These are phyloP conservation scores for Electrona antarctica DNA, from an alignment of 2,113 vertebrate genomes.

Conservation along the genomic window DNA sequence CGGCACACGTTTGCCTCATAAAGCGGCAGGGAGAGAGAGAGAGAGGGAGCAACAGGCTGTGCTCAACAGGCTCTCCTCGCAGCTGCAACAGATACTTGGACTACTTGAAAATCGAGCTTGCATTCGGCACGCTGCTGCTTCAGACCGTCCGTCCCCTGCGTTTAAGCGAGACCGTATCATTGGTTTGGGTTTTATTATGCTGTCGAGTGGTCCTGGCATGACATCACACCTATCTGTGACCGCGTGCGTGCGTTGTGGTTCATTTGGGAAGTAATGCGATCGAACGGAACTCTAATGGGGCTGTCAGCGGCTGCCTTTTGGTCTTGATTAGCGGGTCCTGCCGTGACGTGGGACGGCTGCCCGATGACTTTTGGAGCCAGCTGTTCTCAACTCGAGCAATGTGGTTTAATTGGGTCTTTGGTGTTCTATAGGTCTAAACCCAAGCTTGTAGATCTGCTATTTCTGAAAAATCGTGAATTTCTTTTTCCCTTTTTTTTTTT, in stretches of 20 bases:
- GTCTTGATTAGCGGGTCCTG: no score
- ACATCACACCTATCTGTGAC: slow-evolving; percentile 15
- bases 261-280: slow-evolving; percentile 54
- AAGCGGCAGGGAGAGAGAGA: slow-evolving; percentile 19
- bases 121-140: background rate
- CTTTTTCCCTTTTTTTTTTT: no score
- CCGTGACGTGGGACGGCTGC: no score
- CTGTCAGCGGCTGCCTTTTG: slow-evolving; percentile 44
- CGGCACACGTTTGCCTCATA: slow-evolving; percentile 8
- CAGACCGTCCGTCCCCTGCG: background rate
- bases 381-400: no score
- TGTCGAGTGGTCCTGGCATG: slow-evolving; percentile 4
- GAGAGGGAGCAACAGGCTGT: background rate
- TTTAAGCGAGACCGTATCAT: background rate
- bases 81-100: background rate
- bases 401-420: no score
- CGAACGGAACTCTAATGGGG: slow-evolving; percentile 40
- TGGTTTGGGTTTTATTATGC: slow-evolving; percentile 13
- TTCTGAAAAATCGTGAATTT: no score
- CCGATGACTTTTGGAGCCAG: no score
- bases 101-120: background rate
- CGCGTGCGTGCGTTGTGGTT: slow-evolving; percentile 18
- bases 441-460: no score
- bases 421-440: no score
- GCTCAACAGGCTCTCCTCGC: slow-evolving; percentile 7